phyloP scores from a whole-genome alignment of 2,113 vertebrate genomes.

The Sigmodon hispidus region DNA sequence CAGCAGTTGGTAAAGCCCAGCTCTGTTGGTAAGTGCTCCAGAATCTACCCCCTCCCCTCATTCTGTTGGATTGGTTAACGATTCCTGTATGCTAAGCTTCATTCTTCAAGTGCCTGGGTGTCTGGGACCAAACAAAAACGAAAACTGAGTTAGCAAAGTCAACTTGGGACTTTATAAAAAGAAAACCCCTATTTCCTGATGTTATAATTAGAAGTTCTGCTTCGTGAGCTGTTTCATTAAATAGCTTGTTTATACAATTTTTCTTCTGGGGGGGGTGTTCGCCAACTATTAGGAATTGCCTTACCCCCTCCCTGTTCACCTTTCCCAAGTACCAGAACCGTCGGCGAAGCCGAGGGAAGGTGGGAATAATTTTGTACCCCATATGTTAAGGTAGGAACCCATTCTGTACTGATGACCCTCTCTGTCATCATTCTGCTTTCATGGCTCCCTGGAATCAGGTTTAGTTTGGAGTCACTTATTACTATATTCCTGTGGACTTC shows the following conservation, averaged over 20 bases:
- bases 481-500: background rate
- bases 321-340: background rate
- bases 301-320: background rate
- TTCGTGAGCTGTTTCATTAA: background rate
- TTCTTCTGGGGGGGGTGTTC: too few species aligned
- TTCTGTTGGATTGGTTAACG: background rate
- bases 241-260: background rate
- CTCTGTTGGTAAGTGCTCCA: background rate
- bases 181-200: background rate
- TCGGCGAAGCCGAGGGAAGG: background rate
- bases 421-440: background rate
- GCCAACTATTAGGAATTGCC: background rate
- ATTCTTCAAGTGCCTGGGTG: background rate
- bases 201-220: background rate
- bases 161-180: background rate
- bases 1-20: background rate
- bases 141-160: background rate
- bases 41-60: accelerated
- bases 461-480: background rate
- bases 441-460: background rate
- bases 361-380: too few species aligned
- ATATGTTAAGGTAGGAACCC: background rate
- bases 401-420: background rate
- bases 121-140: background rate
- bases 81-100: accelerated